phyloP scores from a whole-genome alignment of 2,113 vertebrate genomes.

The Platichthys flesus region DNA sequence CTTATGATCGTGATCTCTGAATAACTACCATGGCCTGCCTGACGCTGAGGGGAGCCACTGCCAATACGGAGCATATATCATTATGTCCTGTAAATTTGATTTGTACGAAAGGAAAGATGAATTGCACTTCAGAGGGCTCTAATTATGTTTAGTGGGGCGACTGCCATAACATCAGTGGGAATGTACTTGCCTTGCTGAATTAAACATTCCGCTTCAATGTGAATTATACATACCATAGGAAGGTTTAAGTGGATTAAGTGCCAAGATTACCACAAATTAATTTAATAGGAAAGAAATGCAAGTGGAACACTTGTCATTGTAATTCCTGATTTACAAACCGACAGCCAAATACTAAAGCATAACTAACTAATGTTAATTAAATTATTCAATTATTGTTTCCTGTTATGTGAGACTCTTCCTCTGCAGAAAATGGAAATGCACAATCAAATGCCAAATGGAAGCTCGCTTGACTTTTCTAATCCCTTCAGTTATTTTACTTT shows the following conservation, averaged over 20 bases:
- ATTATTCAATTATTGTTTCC: background rate
- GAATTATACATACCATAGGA: constrained; percentile 48
- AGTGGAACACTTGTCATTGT: background rate
- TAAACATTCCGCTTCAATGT: constrained; percentile 32
- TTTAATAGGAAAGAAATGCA: constrained; percentile 18
- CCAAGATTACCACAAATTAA: constrained; percentile 43
- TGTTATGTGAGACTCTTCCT: background rate
- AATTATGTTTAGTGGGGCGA: constrained; percentile 50
- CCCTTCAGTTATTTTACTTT: background rate
- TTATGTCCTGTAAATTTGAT: constrained; percentile 59
- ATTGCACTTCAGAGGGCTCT: constrained; percentile 43
- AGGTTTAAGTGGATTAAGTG: constrained; percentile 45
- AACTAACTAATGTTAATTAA: background rate
- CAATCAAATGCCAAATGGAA: background rate
- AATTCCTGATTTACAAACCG: background rate
- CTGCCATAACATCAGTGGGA: constrained; percentile 18
- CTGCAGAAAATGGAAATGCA: background rate
- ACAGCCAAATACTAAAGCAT: background rate
- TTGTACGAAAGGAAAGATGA: constrained; percentile 43
- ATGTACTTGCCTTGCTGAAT: constrained; percentile 32
- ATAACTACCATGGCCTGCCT: background rate
- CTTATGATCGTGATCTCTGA: background rate
- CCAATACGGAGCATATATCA: constrained; percentile 35
- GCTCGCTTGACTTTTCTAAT: too few relatives aligned
- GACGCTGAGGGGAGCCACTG: constrained; percentile 32